A percentile compares a stretch with the other conserved stretches of the same genome.
phyloP scores from a whole-genome alignment of 2,113 vertebrate species.

The Cebus imitator region DNA sequence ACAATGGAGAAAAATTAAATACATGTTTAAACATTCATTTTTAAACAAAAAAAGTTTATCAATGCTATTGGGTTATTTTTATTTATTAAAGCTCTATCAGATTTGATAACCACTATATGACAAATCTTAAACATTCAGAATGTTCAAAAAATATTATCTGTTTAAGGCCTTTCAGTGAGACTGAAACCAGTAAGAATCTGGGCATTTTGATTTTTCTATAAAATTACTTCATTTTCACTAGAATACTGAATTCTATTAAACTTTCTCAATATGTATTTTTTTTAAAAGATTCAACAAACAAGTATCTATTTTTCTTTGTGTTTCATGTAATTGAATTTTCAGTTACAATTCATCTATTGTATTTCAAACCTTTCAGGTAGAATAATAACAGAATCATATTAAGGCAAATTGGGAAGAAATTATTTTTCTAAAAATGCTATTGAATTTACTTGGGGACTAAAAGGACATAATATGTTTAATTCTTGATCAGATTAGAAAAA shows the following conservation, averaged over 20 bases:
- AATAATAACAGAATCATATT: conserved; percentile 50
- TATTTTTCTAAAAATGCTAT: neutral
- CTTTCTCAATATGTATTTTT: conserved; percentile 21
- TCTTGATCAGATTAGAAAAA: conserved; percentile 43
- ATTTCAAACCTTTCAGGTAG: conserved; percentile 42
- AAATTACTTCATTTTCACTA: conserved; percentile 44
- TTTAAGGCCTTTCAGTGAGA: conserved; percentile 13
- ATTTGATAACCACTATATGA: neutral
- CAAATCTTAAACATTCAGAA: conserved; percentile 24
- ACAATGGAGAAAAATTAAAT: conserved; percentile 12
- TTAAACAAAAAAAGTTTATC: neutral
- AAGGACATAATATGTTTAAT: conserved; percentile 31
- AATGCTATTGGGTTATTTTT: neutral
- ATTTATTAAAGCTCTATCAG: conserved; percentile 31
- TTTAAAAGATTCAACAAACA: conserved; percentile 35
- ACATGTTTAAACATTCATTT: neutral
- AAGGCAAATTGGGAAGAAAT: conserved; percentile 7
- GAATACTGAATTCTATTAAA: conserved; percentile 33
- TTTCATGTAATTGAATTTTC: conserved; percentile 50
- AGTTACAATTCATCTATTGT: conserved; percentile 44
- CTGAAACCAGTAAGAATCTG: neutral
- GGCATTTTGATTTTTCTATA: conserved; percentile 43
- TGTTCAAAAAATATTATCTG: neutral
- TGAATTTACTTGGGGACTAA: conserved; percentile 34
- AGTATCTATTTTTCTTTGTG: conserved; percentile 20